Conservation (phyloP, 1,140 invertebrate genomes). For the Trachymyrmex cornetzi region DNA sequence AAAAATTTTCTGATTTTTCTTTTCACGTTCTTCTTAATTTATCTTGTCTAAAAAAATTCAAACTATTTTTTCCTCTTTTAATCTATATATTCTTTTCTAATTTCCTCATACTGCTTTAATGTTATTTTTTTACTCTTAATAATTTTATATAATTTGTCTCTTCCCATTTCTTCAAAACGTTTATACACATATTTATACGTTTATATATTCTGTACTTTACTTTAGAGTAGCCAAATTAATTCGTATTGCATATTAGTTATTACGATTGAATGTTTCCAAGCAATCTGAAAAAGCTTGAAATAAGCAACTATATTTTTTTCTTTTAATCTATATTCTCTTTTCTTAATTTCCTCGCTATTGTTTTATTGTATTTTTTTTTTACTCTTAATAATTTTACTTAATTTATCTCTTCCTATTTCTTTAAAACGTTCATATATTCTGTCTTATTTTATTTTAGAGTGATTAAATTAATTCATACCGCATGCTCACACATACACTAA, state of each 20-base stretch:
- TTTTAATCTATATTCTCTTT: too few relatives aligned
- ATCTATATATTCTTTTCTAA: neutral
- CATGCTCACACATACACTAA: neutral
- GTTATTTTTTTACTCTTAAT: neutral
- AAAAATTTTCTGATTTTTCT: neutral
- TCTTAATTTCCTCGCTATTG: too few relatives aligned
- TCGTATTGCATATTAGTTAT: neutral
- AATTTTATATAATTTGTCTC: constrained; percentile 6
- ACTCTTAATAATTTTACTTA: neutral
- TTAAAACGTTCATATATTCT: neutral
- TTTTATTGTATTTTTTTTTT: neutral
- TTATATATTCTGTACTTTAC: neutral
- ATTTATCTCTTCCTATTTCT: neutral
- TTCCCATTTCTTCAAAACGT: neutral
- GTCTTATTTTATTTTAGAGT: neutral
- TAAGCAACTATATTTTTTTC: too few relatives aligned
- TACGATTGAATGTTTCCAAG: too few relatives aligned
- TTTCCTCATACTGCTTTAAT: neutral
- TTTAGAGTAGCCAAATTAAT: neutral
- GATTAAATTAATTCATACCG: constrained; percentile 1
- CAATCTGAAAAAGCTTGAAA: too few relatives aligned
- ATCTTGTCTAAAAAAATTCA: neutral
- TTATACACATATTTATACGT: too few relatives aligned
- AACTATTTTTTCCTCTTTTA: neutral
- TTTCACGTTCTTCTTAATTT: neutral